Conservation (phyloP, 2,888 invertebrate species). For the Hofmannophila pseudospretella region DNA sequence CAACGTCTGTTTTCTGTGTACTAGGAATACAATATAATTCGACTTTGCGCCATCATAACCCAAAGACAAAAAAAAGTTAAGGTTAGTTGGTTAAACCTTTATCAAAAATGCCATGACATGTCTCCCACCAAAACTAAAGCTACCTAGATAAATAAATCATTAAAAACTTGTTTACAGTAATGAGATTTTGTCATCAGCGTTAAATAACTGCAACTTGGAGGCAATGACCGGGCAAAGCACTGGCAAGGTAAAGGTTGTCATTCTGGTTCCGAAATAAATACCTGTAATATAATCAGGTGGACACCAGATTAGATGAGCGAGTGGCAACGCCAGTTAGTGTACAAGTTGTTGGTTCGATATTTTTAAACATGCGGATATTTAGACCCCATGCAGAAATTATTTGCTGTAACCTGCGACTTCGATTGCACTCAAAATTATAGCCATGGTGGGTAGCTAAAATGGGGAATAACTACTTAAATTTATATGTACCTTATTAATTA, state of each 20-base stretch:
- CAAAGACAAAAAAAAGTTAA: neutral
- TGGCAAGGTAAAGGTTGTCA: conserved; percentile 44
- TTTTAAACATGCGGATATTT: too few relatives aligned
- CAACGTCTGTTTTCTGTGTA: too few relatives aligned
- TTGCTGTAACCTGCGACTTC: too few relatives aligned
- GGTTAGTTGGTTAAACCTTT: neutral
- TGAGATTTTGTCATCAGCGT: conserved; percentile 54
- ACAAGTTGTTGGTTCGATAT: neutral
- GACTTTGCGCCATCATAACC: too few relatives aligned
- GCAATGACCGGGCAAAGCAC: conserved; percentile 64
- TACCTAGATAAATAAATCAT: conserved; percentile 40
- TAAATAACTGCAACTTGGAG: conserved; percentile 71
- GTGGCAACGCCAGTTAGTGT: neutral
- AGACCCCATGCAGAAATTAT: too few relatives aligned
- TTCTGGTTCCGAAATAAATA: conserved; percentile 61
- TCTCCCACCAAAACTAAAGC: too few relatives aligned
- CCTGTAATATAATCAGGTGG: conserved; percentile 1
- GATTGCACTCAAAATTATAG: too few relatives aligned
- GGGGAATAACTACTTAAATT: too few relatives aligned
- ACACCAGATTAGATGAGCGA: conserved; percentile 5
- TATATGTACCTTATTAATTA: too few relatives aligned
- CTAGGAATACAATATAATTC: too few relatives aligned
- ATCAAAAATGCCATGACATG: neutral
- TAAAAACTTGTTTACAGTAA: conserved; percentile 58
- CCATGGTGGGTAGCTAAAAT: too few relatives aligned